phyloP scores from a whole-genome alignment of 2,888 invertebrate genomes.

The Sialis lutaria region DNA sequence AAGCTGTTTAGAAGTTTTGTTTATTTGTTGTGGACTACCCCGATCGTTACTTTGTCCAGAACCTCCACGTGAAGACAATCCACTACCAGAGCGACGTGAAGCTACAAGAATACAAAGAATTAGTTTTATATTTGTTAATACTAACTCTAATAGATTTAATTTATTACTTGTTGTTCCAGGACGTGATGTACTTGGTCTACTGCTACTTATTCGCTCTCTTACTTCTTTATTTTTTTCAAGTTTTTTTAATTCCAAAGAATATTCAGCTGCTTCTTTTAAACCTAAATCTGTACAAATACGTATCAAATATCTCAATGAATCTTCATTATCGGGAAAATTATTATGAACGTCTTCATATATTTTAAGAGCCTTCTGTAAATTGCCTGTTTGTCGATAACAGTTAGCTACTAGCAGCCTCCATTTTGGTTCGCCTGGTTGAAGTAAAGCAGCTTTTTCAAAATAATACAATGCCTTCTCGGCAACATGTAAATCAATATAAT shows the following conservation, averaged over 20 bases:
- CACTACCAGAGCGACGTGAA: slow-evolving; percentile 34
- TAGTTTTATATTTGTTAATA: neutral
- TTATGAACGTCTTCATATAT: slow-evolving; percentile 73
- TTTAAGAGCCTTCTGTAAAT: slow-evolving; percentile 46
- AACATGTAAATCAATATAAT: slow-evolving; percentile 76
- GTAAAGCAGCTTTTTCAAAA: slow-evolving; percentile 61
- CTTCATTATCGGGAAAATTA: slow-evolving; percentile 86
- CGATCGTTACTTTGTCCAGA: slow-evolving; percentile 33
- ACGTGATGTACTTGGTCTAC: slow-evolving; percentile 27
- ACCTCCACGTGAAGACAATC: slow-evolving; percentile 34
- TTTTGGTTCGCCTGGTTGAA: slow-evolving; percentile 64
- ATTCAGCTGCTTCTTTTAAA: slow-evolving; percentile 73
- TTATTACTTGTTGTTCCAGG: slow-evolving; percentile 2
- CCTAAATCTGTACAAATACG: slow-evolving; percentile 80
- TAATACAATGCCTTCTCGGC: slow-evolving; percentile 72
- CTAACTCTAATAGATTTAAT: neutral
- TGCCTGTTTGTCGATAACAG: slow-evolving; percentile 66
- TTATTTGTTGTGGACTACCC: slow-evolving; percentile 16
- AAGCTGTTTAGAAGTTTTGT: slow-evolving; percentile 14
- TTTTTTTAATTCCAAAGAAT: slow-evolving; percentile 69
- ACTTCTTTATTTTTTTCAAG: slow-evolving; percentile 33
- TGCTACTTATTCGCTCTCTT: slow-evolving; percentile 36
- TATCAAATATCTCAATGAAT: slow-evolving; percentile 81
- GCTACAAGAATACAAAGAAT: slow-evolving; percentile 17
- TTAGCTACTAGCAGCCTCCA: slow-evolving; percentile 76